Percentiles rank a stretch among this genome's conserved stretches.
Evolutionary conservation across 2,797 vertebrate species (phyloP).

Genomic region (Brachymystax lenok): DNA sequence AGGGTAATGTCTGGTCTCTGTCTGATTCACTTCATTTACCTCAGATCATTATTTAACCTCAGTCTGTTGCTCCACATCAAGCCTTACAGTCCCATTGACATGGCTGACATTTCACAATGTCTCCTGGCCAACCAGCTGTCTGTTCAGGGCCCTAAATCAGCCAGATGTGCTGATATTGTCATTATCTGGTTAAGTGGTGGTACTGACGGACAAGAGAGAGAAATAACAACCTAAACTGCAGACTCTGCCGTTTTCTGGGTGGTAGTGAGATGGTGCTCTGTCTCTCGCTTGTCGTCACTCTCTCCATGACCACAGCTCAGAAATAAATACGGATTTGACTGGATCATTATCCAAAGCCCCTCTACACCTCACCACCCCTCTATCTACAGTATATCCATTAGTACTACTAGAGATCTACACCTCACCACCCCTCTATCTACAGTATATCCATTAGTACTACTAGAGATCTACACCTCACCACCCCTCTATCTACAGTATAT

Average conservation of each 20-base stretch:
- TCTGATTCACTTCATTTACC: constrained; percentile 79
- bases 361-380: too few species aligned
- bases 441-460: too few species aligned
- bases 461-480: too few species aligned
- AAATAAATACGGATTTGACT: too few species aligned
- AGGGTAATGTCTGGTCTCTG: constrained; percentile 69
- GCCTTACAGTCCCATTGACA: not conserved
- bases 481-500: too few species aligned
- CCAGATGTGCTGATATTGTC: constrained; percentile 29
- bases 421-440: too few species aligned
- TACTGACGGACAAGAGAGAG: constrained; percentile 18
- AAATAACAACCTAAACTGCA: constrained; percentile 4
- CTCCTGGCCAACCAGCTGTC: constrained; percentile 11
- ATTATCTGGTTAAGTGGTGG: constrained; percentile 29
- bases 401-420: too few species aligned
- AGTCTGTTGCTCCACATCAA: constrained; percentile 14
- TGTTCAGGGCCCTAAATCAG: constrained; percentile 49
- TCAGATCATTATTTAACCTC: constrained; percentile 64
- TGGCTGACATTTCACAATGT: not conserved
- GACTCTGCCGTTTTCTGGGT: constrained; percentile 24
- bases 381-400: too few species aligned
- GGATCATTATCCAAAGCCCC: too few species aligned
- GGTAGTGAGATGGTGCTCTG: not conserved
- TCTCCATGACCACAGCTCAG: not conserved
- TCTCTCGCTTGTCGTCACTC: not conserved